phyloP scores from a whole-genome alignment of 1,140 invertebrate genomes.

The Drosophila jambulina region DNA sequence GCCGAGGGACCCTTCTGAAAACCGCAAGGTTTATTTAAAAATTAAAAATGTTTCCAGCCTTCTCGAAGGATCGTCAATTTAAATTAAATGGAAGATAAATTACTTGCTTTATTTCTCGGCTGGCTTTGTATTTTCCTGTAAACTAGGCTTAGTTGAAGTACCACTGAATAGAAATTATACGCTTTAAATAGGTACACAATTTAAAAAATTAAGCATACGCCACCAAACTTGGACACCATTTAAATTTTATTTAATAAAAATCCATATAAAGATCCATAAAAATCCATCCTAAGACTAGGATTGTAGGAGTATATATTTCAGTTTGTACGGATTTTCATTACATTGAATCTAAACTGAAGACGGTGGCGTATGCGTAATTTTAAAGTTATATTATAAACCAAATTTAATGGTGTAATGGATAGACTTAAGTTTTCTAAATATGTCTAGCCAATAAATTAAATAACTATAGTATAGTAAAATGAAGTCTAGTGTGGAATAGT shows the following conservation, averaged over 20 bases:
- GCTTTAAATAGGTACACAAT: background rate
- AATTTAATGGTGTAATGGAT: background rate
- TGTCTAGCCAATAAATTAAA: no score
- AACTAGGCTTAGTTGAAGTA: background rate
- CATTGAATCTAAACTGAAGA: background rate
- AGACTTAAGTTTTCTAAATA: no score
- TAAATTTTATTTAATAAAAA: background rate
- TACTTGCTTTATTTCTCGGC: background rate
- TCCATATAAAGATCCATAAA: no score
- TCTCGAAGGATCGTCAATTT: constrained; percentile 5
- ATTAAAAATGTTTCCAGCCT: constrained; percentile 62
- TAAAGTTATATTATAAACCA: background rate
- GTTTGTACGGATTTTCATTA: no score
- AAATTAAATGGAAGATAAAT: constrained; percentile 1
- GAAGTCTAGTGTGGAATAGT: no score
- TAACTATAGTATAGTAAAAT: no score
- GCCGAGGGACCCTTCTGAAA: constrained; percentile 15
- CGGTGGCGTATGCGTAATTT: background rate
- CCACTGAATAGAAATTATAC: background rate
- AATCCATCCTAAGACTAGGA: background rate
- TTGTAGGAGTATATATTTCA: background rate
- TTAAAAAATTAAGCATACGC: background rate
- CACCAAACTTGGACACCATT: background rate
- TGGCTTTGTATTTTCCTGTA: background rate
- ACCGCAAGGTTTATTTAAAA: constrained; percentile 78